A percentile compares a stretch with the other conserved stretches of the same genome.
These are phyloP conservation scores for Ariolimax columbianus DNA, from an alignment of 2,888 invertebrate species.

Conservation along the genomic window DNA sequence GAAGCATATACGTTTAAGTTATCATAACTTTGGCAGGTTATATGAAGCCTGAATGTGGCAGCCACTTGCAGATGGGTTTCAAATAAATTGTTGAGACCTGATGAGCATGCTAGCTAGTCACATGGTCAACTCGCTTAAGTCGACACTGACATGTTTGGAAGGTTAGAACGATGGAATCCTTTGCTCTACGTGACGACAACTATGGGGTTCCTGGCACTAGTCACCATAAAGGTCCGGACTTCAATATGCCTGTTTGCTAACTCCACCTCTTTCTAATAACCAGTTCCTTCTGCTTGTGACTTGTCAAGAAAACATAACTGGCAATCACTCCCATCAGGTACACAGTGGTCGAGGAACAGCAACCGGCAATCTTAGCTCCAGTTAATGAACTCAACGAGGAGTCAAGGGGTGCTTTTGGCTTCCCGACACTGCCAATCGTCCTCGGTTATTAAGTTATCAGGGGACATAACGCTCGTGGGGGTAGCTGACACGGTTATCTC, in stretches of 20 bases:
- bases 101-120: no score
- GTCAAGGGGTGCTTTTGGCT: conserved; percentile 2
- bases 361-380: background rate
- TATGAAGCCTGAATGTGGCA: no score
- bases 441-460: conserved; percentile 4
- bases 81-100: no score
- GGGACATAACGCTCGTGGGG: background rate
- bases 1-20: no score
- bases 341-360: background rate
- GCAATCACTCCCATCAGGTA: background rate
- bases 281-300: background rate
- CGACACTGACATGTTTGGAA: no score
- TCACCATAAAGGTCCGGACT: no score
- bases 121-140: no score
- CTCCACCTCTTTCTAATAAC: background rate
- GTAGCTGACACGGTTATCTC: background rate
- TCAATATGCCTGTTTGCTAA: background rate
- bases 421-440: background rate
- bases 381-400: background rate
- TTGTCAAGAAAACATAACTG: background rate
- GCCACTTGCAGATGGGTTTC: no score
- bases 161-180: no score
- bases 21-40: no score
- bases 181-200: no score
- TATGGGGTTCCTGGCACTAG: no score